phyloP scores from a whole-genome alignment of 2,797 vertebrate genomes.

The Mionectes olivaceus region DNA sequence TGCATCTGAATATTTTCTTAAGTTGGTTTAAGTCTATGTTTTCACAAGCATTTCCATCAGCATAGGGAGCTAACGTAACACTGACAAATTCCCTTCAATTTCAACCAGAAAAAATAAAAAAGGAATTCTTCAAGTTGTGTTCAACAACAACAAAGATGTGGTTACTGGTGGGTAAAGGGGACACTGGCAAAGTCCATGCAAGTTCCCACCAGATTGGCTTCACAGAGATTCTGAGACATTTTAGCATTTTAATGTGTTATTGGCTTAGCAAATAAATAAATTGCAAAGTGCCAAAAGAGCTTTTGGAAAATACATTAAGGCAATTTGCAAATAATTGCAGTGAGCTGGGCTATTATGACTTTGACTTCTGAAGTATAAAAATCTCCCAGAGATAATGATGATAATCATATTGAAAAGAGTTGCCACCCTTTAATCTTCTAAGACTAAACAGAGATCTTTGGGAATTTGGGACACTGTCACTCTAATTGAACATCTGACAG shows the following conservation, averaged over 20 bases:
- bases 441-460: conserved; percentile 53
- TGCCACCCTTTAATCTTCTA: conserved; percentile 70
- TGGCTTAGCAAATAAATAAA: conserved; percentile 68
- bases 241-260: not conserved
- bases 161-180: not conserved
- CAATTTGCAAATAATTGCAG: conserved; percentile 72
- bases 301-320: conserved; percentile 66
- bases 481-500: conserved; percentile 40
- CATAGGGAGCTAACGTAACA: not conserved
- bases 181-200: not conserved
- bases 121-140: not conserved
- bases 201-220: not conserved
- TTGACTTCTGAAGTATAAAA: conserved; percentile 71
- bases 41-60: not conserved
- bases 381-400: conserved; percentile 64
- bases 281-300: conserved; percentile 42
- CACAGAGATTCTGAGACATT: not conserved
- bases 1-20: not conserved
- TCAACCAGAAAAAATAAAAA: not conserved
- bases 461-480: not conserved
- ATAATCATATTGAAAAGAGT: conserved; percentile 69
- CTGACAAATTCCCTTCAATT: not conserved
- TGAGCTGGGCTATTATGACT: conserved; percentile 49
- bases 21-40: not conserved
- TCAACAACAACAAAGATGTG: not conserved